phyloP scores from a whole-genome alignment of 2,797 vertebrate genomes.

The Heliangelus exortis region DNA sequence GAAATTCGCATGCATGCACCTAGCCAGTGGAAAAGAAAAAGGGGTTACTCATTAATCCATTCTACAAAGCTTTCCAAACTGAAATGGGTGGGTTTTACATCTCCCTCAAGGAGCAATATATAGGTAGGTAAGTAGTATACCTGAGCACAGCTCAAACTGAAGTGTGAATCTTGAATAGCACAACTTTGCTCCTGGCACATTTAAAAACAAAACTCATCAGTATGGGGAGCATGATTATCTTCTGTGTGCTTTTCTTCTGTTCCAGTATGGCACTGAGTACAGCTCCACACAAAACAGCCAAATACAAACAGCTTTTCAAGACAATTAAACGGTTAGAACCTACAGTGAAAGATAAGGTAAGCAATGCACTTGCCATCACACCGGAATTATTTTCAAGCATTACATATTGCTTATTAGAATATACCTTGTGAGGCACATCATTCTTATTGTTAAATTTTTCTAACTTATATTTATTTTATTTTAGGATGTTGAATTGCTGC shows the following conservation, averaged over 20 bases:
- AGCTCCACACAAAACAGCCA: not conserved
- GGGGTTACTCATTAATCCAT: conserved; percentile 91
- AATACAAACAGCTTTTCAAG: conserved; percentile 60
- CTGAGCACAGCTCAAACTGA: conserved; percentile 72
- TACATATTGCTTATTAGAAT: not conserved
- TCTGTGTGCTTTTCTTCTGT: conserved; percentile 78
- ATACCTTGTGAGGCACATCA: not conserved
- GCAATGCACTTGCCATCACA: conserved; percentile 12
- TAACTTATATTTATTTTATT: conserved; percentile 67
- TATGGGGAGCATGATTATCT: conserved; percentile 81
- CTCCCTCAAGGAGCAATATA: conserved; percentile 91
- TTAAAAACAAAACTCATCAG: conserved; percentile 48
- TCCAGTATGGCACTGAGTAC: conserved; percentile 34
- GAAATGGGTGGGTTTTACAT: conserved; percentile 88
- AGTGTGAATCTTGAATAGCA: conserved; percentile 51
- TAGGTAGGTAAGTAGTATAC: conserved; percentile 85
- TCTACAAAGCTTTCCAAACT: conserved; percentile 93
- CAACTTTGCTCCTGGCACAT: conserved; percentile 18
- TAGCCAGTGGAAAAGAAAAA: conserved; percentile 98
- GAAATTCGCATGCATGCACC: conserved; percentile 76
- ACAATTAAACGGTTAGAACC: conserved; percentile 39
- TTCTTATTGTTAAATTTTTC: conserved; percentile 37
- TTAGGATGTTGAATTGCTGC: conserved; percentile 71
- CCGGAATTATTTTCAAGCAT: not conserved
- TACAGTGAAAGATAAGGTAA: conserved; percentile 75